Evolutionary conservation across 2,888 invertebrate species (phyloP).

Genomic region (Habrosyne pyritoides): DNA sequence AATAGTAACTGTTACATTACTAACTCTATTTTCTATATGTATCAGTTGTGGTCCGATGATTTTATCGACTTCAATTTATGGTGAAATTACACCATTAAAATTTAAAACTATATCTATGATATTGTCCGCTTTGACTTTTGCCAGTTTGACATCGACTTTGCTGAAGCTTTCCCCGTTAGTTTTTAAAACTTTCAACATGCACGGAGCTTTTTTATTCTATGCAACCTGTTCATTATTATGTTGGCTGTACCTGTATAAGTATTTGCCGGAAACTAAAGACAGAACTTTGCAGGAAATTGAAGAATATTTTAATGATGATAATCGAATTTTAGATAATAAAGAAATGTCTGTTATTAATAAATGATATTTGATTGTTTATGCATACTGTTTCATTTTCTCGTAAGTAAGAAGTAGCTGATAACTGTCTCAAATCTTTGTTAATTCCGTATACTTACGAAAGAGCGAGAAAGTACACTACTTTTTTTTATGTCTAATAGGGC

Average conservation of each 20-base stretch:
- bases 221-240: slow-evolving; percentile 37
- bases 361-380: too few relatives aligned
- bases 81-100: slow-evolving; percentile 42
- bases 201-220: slow-evolving; percentile 45
- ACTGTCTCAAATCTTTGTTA: too few relatives aligned
- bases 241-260: slow-evolving; percentile 34
- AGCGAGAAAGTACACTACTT: too few relatives aligned
- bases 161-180: slow-evolving; percentile 42
- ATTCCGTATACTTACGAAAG: too few relatives aligned
- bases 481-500: too few relatives aligned
- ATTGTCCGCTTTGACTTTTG: slow-evolving; percentile 30
- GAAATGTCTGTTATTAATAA: background rate
- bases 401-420: too few relatives aligned
- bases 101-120: slow-evolving; percentile 38
- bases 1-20: slow-evolving; percentile 35
- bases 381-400: too few relatives aligned
- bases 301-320: slow-evolving; percentile 22
- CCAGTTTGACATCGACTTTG: slow-evolving; percentile 32
- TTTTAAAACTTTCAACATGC: slow-evolving; percentile 33
- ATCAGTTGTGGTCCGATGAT: slow-evolving; percentile 51
- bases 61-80: slow-evolving; percentile 39
- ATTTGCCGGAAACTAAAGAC: slow-evolving; percentile 49
- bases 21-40: slow-evolving; percentile 42
- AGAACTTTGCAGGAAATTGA: slow-evolving; percentile 45
- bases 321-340: background rate